Evolutionary conservation across 2,797 vertebrate genomes (phyloP).

Genomic region (Arctocebus calabarensis): DNA sequence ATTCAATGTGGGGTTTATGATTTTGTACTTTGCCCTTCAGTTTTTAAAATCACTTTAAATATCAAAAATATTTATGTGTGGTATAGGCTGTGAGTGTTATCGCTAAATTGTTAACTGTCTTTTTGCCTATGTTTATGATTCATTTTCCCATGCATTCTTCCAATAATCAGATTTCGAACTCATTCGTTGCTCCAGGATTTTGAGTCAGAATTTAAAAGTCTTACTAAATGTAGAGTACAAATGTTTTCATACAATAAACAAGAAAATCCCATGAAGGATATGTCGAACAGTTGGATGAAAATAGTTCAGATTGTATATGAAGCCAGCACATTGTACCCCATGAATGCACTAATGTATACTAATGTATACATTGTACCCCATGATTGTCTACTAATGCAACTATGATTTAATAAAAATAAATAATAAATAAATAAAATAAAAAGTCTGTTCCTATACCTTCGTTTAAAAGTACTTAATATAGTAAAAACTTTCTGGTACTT

Average conservation of each 20-base stretch:
- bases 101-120: neutral
- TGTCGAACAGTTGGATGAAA: too few species aligned
- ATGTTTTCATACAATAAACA: too few species aligned
- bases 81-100: neutral
- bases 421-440: too few species aligned
- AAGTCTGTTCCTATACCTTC: neutral
- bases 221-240: too few species aligned
- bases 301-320: too few species aligned
- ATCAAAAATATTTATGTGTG: neutral
- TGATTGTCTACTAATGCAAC: too few species aligned
- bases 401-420: too few species aligned
- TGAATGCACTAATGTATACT: too few species aligned
- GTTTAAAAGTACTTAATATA: neutral
- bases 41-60: constrained; percentile 46
- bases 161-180: neutral
- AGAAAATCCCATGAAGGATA: too few species aligned
- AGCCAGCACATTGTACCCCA: too few species aligned
- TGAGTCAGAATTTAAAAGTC: neutral
- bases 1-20: neutral
- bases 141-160: neutral
- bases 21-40: neutral
- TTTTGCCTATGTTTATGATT: constrained; percentile 24
- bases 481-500: neutral
- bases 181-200: neutral
- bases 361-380: too few species aligned